Percentiles rank a stretch among this genome's conserved stretches.
These are phyloP conservation scores for Pollenia griseotomentosa DNA, from an alignment of 2,888 invertebrate genomes.

Conservation along the genomic window DNA sequence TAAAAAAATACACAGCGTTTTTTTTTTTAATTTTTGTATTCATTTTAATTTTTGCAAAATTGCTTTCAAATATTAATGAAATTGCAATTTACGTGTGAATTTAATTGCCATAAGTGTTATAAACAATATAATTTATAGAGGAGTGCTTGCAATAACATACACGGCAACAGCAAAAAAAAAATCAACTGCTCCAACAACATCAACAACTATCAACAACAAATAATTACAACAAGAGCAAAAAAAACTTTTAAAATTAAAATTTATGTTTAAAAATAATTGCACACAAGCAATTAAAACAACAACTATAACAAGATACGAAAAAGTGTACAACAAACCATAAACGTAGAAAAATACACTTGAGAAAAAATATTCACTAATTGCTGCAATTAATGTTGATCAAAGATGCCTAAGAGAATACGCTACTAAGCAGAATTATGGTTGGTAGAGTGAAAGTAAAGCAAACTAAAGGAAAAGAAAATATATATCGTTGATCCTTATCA, in stretches of 20 bases:
- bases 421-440: neutral
- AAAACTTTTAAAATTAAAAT: conserved; percentile 43
- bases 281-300: conserved; percentile 41
- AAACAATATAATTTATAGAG: conserved; percentile 74
- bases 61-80: conserved; percentile 73
- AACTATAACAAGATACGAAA: conserved; percentile 43
- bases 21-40: conserved; percentile 35
- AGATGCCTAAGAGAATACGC: conserved; percentile 14
- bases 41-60: conserved; percentile 58
- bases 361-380: conserved; percentile 37
- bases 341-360: conserved; percentile 36
- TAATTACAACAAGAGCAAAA: neutral
- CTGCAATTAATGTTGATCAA: conserved; percentile 32
- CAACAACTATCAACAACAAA: conserved; percentile 30
- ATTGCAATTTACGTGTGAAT: conserved; percentile 73
- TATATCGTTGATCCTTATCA: no score
- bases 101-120: conserved; percentile 74
- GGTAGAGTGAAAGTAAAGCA: no score
- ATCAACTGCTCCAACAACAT: neutral
- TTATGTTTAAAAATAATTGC: conserved; percentile 71
- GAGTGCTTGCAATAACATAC: conserved; percentile 65
- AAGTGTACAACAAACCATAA: conserved; percentile 42
- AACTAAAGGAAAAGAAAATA: no score
- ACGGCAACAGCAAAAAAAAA: conserved; percentile 35
- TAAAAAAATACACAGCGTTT: conserved; percentile 14